Base-by-base conservation (phyloP, 2,888 invertebrate genomes). In the Bellardia pandia region DNA sequence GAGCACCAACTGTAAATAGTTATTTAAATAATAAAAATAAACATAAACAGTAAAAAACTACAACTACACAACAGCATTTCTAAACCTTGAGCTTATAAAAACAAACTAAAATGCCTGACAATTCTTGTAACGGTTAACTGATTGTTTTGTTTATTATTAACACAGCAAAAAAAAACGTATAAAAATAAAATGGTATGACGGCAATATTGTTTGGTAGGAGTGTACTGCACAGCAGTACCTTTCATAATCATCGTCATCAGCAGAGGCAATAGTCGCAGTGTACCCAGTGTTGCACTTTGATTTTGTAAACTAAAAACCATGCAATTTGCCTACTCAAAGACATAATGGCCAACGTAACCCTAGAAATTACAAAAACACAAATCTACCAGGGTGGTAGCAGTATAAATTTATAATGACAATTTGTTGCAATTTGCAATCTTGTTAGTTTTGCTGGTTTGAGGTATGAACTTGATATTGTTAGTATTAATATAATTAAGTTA, bases 121-220 rank as follows among this genome's bases (percentile, higher is more conserved):
- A 85, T 75, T 69, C 69, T 45, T 56, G 14, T 75, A 71, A 85
- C 62, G 69, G 48, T 71, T 85, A 75, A 85, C 69, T 69, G 85
- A 85, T 85, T 85, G 85, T 76, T 80, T 85, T 80, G 85, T 85
- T 69, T 64, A 53, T 11, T 23, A 42, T 16, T 23, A 42, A 68
- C 40, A 40, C n/a, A 66, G 13, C 45, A 45, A 45, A 13, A 45
- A 23, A 14, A 13, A 60, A 58, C 9, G 13, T 42, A 56, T 3
- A 30, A 60, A 5, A 45, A 30, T 33, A 69, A 53, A 76, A 40
- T 11, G 13, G 48, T 60, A 42, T 51, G 16, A 56, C 48, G 56
- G 33, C 16, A 58, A 74, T 58, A 74, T 74, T 74, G 58, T 42
- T 9, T 42, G 45, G 48, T 68, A 40, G 58, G 66, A 74, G 66